phyloP scores from a whole-genome alignment of 2,113 vertebrate species.

The Gavia stellata region DNA sequence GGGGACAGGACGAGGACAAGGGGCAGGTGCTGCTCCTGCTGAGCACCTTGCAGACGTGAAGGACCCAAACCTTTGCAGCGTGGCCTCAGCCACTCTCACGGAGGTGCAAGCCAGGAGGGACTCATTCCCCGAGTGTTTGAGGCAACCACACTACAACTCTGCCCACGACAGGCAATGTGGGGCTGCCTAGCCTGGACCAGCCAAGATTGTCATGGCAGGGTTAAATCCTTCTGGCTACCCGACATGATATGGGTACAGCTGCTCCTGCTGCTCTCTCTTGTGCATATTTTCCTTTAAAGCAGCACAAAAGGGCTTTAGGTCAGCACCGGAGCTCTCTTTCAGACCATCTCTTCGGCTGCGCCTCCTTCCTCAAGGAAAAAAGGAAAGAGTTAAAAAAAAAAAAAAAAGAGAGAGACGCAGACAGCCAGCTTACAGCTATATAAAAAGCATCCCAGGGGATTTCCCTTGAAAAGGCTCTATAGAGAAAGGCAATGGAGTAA shows the following conservation, averaged over 20 bases:
- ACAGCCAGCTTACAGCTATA: not conserved
- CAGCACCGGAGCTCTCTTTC: not conserved
- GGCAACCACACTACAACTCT: not conserved
- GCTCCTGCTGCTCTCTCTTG: not conserved
- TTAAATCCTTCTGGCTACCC: not conserved
- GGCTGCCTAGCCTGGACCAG: not conserved
- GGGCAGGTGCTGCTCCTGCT: not conserved
- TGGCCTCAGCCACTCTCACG: not conserved
- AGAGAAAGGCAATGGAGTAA: not conserved
- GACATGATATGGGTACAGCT: not conserved
- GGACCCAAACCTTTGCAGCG: not conserved
- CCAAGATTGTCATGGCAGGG: not conserved
- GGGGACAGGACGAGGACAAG: rapidly evolving
- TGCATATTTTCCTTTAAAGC: not conserved
- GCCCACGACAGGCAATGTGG: rapidly evolving
- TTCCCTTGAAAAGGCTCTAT: not conserved
- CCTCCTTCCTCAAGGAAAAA: not conserved
- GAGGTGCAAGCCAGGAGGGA: not conserved
- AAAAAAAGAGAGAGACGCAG: not conserved
- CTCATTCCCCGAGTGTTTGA: not conserved
- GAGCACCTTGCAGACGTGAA: not conserved
- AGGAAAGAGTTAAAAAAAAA: not conserved
- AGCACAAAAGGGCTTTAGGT: not conserved
- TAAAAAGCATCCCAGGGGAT: not conserved
- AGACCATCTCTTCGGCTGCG: not conserved